Conservation (phyloP, 2,113 vertebrate genomes). For the Pogona vitticeps region DNA sequence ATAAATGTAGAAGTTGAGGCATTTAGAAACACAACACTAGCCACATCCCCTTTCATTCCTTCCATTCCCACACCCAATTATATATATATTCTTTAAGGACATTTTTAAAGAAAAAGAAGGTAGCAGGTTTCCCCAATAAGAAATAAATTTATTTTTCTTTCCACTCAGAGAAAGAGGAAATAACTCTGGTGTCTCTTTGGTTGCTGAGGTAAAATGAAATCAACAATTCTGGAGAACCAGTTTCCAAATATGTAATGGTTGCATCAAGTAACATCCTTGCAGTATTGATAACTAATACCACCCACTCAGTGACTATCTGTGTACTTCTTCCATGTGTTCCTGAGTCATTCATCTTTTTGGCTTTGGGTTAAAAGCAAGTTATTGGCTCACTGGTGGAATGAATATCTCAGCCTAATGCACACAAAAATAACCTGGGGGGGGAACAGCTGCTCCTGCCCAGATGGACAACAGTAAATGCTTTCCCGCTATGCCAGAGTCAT, state of each 20-base stretch:
- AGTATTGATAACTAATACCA: slow-evolving; percentile 41
- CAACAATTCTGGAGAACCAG: slow-evolving; percentile 24
- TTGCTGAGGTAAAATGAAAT: slow-evolving; percentile 20
- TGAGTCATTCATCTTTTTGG: slow-evolving; percentile 52
- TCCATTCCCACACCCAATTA: neutral
- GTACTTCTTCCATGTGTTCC: slow-evolving; percentile 19
- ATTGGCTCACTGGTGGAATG: neutral
- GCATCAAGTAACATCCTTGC: neutral
- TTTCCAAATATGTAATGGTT: slow-evolving; percentile 2
- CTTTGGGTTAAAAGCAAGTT: neutral
- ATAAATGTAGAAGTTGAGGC: neutral
- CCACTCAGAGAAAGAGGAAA: neutral
- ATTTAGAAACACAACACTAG: neutral
- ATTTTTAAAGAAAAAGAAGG: neutral
- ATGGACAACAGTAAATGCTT: neutral
- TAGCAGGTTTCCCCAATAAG: neutral
- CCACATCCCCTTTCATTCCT: too few relatives aligned
- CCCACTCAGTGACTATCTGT: neutral
- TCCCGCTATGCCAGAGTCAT: neutral
- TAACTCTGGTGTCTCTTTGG: neutral
- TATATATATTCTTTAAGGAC: neutral
- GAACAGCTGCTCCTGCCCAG: neutral
- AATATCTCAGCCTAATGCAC: neutral
- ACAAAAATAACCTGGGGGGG: neutral
- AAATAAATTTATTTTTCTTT: neutral